Conservation (phyloP, 2,113 vertebrate species). For the Cebus imitator region DNA sequence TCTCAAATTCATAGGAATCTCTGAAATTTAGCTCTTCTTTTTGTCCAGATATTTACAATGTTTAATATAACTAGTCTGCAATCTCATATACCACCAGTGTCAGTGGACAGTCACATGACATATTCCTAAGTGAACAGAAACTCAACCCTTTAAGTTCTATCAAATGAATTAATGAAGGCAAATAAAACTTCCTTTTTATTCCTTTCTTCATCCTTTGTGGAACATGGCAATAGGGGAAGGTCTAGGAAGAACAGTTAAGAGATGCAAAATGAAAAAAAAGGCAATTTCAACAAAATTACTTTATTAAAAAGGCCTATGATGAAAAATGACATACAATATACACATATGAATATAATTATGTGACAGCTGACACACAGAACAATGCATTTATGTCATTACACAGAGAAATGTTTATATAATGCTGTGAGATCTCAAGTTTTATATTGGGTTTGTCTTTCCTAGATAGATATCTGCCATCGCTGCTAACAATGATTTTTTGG, state of each 20-base stretch:
- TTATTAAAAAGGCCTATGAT: constrained; percentile 48
- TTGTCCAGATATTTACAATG: constrained; percentile 39
- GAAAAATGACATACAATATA: constrained; percentile 35
- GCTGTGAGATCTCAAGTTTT: not conserved
- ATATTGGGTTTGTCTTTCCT: constrained; percentile 14
- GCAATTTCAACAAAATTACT: constrained; percentile 43
- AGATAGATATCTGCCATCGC: not conserved
- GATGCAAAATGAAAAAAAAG: constrained; percentile 11
- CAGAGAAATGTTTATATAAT: not conserved
- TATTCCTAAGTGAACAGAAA: constrained; percentile 56
- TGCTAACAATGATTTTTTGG: constrained; percentile 50
- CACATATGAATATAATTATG: not conserved
- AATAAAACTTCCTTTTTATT: constrained; percentile 50
- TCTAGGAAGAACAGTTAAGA: constrained; percentile 45
- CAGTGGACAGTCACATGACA: constrained; percentile 67
- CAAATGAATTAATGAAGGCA: constrained; percentile 48
- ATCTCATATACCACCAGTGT: constrained; percentile 66
- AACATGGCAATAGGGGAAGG: constrained; percentile 6
- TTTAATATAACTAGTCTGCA: constrained; percentile 62
- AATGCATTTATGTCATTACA: not conserved
- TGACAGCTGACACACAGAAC: not conserved
- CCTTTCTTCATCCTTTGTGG: constrained; percentile 51
- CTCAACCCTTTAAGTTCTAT: constrained; percentile 27
- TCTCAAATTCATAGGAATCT: constrained; percentile 52
- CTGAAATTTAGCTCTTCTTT: constrained; percentile 50